Evolutionary conservation across 1,140 invertebrate genomes (phyloP).

Genomic region (Panagrolaimus sp.): DNA sequence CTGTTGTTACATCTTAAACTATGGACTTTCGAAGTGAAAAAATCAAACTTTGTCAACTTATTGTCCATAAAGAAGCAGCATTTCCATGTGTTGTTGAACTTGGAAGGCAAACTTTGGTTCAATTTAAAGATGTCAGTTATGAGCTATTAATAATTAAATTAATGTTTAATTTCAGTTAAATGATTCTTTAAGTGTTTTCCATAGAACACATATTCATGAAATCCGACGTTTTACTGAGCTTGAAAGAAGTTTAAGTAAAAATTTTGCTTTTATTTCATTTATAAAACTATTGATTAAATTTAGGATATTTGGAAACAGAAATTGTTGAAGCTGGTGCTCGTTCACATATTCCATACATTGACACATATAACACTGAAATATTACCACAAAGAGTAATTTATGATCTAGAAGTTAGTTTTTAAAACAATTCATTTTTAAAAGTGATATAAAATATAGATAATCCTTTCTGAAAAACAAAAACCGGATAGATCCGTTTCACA

Average conservation of each 20-base stretch:
- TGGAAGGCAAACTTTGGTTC: slow-evolving; percentile 77
- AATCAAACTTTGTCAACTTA: slow-evolving; percentile 78
- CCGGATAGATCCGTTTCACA: too few relatives aligned
- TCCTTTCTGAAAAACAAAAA: too few relatives aligned
- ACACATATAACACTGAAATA: slow-evolving; percentile 39
- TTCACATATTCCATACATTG: slow-evolving; percentile 42
- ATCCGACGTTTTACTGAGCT: slow-evolving; percentile 82
- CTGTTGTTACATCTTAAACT: too few relatives aligned
- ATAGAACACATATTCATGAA: slow-evolving; percentile 80
- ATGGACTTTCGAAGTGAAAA: slow-evolving; percentile 72
- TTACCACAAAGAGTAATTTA: slow-evolving; percentile 46
- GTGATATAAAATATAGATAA: too few relatives aligned
- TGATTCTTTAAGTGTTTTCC: slow-evolving; percentile 75
- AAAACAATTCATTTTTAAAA: too few relatives aligned
- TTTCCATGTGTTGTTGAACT: slow-evolving; percentile 80
- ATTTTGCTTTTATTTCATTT: not conserved
- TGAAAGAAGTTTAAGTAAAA: slow-evolving; percentile 72
- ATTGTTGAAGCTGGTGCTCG: slow-evolving; percentile 45
- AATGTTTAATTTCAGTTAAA: slow-evolving; percentile 61
- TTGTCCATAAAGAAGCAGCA: slow-evolving; percentile 79
- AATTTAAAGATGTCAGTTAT: slow-evolving; percentile 79
- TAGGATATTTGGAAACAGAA: slow-evolving; percentile 55
- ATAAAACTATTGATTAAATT: slow-evolving; percentile 6
- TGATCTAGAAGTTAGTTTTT: slow-evolving; percentile 51
- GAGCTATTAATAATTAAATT: not conserved